Conservation (phyloP, 2,888 invertebrate species). For the Branchellion lobata region DNA sequence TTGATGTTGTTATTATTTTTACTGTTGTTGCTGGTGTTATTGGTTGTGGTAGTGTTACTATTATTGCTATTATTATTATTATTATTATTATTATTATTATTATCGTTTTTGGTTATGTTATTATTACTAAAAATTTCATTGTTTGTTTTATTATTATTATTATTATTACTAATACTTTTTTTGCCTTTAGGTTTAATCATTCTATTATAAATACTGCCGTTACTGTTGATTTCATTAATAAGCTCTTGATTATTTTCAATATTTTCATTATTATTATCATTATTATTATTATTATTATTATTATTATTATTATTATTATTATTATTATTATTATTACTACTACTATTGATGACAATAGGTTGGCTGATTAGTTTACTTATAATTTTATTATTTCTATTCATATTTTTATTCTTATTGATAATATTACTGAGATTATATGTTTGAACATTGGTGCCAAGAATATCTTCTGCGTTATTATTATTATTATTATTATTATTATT, state of each 20-base stretch:
- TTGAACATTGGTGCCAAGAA: too few species aligned
- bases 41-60: background rate
- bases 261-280: background rate
- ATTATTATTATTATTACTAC: background rate
- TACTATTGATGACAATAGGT: too few species aligned
- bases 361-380: background rate
- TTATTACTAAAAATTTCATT: background rate
- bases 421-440: too few species aligned
- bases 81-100: background rate
- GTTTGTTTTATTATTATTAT: background rate
- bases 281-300: background rate
- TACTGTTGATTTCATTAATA: background rate
- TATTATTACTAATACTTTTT: background rate
- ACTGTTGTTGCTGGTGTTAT: background rate
- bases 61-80: background rate
- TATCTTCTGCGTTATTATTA: too few species aligned
- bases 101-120: background rate
- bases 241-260: too few species aligned
- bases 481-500: too few species aligned
- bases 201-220: background rate
- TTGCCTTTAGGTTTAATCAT: too few species aligned
- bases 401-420: too few species aligned
- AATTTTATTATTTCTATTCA: too few species aligned
- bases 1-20: too few species aligned
- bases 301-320: slow-evolving; percentile 3